These are phyloP conservation scores for Enteromius treurensis DNA, from an alignment of 2,797 vertebrate genomes.

Conservation along the genomic window DNA sequence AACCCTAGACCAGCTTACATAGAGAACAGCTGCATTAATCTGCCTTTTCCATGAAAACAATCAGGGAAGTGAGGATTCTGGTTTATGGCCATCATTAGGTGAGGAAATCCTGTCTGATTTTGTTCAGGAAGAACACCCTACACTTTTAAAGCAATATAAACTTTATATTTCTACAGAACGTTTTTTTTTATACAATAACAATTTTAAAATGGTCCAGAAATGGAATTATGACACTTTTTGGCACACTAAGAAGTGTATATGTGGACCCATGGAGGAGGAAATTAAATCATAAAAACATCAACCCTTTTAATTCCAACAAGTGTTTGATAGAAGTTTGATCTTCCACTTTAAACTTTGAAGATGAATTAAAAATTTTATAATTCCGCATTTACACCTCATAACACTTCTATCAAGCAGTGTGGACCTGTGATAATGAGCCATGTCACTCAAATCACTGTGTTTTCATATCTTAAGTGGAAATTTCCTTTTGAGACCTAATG, in stretches of 20 bases:
- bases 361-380: constrained; percentile 14
- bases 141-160: background rate
- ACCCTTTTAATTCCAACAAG: background rate
- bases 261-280: background rate
- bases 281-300: background rate
- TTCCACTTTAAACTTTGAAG: constrained; percentile 49
- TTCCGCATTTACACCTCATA: constrained; percentile 46
- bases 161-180: background rate
- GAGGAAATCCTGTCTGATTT: constrained; percentile 64
- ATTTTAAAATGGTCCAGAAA: background rate
- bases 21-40: constrained; percentile 70
- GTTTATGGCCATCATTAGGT: constrained; percentile 67
- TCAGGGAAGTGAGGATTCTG: constrained; percentile 67
- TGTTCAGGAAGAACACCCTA: constrained; percentile 63
- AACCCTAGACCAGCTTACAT: constrained; percentile 60
- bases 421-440: constrained; percentile 40
- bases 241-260: background rate
- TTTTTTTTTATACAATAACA: background rate
- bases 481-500: constrained; percentile 34
- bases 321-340: constrained; percentile 54
- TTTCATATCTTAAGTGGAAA: constrained; percentile 32
- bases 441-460: constrained; percentile 14
- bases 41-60: constrained; percentile 47
- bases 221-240: background rate
- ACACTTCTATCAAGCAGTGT: constrained; percentile 27